A percentile compares a stretch with the other conserved stretches of the same genome.
Conservation (phyloP, 2,113 vertebrate genomes). For the Notarius lentiginosus region DNA sequence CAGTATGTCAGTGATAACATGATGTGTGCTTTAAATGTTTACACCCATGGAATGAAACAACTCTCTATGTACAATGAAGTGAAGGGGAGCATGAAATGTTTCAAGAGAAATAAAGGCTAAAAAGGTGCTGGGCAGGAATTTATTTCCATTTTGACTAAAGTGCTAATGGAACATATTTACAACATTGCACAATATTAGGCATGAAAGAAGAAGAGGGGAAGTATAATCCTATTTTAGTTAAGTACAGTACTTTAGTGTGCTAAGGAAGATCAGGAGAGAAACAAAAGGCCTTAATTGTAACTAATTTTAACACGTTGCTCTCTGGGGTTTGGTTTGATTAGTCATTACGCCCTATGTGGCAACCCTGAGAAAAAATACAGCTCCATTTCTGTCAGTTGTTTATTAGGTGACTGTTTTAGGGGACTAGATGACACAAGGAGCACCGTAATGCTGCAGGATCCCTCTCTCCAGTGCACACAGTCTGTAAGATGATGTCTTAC, state of each 20-base stretch:
- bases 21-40: constrained; percentile 83
- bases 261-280: constrained; percentile 20
- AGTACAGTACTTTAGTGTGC: constrained; percentile 61
- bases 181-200: constrained; percentile 66
- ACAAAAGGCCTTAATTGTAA: not conserved
- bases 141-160: constrained; percentile 44
- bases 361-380: constrained; percentile 57
- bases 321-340: constrained; percentile 34
- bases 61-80: constrained; percentile 77
- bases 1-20: constrained; percentile 72
- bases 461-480: constrained; percentile 36
- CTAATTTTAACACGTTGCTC: constrained; percentile 29
- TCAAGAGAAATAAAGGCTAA: constrained; percentile 10
- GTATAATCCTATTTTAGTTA: constrained; percentile 59
- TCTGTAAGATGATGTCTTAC: not conserved
- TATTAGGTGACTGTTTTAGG: constrained; percentile 36
- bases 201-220: constrained; percentile 59
- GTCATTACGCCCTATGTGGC: constrained; percentile 49
- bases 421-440: constrained; percentile 31
- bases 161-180: constrained; percentile 58
- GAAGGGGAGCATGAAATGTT: constrained; percentile 30
- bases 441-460: constrained; percentile 32
- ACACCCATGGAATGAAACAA: constrained; percentile 80
- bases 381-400: constrained; percentile 23
- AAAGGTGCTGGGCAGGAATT: constrained; percentile 28